Evolutionary conservation across 2,113 vertebrate genomes (phyloP).

Genomic region (Pedionomus torquatus): DNA sequence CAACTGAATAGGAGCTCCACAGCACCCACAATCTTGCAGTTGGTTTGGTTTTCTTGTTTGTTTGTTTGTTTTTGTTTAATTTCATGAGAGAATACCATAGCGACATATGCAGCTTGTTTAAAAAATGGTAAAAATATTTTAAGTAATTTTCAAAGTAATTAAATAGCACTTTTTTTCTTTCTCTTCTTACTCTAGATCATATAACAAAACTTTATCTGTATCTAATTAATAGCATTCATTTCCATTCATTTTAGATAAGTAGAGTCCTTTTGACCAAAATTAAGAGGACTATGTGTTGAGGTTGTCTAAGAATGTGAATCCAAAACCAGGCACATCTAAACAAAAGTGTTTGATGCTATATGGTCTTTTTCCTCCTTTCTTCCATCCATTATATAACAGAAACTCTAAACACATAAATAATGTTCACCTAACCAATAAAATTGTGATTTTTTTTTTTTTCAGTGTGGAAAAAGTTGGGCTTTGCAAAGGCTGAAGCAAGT

Average conservation of each 20-base stretch:
- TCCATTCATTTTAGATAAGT: background rate
- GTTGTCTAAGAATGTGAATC: background rate
- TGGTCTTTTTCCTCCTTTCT: background rate
- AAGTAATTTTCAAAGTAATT: background rate
- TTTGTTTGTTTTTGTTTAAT: background rate
- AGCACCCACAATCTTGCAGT: rapidly evolving
- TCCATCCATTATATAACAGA: background rate
- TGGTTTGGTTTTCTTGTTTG: rapidly evolving
- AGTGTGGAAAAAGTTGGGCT: background rate
- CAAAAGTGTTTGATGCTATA: background rate
- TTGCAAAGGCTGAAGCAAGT: background rate
- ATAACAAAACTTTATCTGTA: background rate
- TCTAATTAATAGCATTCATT: background rate
- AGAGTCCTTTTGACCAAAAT: background rate
- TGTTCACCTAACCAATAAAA: background rate
- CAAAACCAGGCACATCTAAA: background rate
- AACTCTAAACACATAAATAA: background rate
- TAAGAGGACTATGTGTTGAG: background rate
- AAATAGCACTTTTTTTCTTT: background rate
- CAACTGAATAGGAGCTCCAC: background rate
- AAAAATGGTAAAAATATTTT: background rate
- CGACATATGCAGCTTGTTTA: background rate
- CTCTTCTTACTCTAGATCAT: background rate
- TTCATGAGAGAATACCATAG: background rate
- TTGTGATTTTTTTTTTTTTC: background rate